phyloP scores from a whole-genome alignment of 2,113 vertebrate species.

The Nycticebus coucang region DNA sequence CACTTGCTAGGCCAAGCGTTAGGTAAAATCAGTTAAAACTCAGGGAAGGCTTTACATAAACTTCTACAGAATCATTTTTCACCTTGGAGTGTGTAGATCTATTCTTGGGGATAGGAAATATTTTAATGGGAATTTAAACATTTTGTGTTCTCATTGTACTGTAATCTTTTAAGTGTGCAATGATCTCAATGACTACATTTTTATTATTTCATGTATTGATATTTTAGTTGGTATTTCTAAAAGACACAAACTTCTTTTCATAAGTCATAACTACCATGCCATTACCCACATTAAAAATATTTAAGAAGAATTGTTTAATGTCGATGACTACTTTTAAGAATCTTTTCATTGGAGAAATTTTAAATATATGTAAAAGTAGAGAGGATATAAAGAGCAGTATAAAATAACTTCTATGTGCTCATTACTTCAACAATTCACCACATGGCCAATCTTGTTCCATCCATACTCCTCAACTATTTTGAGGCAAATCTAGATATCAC shows the following conservation, averaged over 20 bases:
- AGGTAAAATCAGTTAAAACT: neutral
- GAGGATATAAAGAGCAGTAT: neutral
- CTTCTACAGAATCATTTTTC: neutral
- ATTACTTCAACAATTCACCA: neutral
- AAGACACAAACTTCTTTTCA: constrained; percentile 4
- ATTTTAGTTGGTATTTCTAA: neutral
- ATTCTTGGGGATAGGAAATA: neutral
- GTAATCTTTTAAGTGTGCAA: neutral
- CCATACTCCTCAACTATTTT: neutral
- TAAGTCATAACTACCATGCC: neutral
- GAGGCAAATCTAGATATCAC: neutral
- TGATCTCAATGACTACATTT: neutral
- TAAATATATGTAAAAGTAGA: neutral
- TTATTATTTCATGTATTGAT: neutral
- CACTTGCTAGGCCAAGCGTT: neutral
- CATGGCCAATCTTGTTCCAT: neutral
- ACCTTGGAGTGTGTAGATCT: neutral
- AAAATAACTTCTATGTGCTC: neutral
- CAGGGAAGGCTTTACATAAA: neutral
- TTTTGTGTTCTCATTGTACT: neutral
- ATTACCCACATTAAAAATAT: neutral
- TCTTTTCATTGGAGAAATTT: neutral
- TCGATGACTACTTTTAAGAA: neutral
- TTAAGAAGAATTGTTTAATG: neutral
- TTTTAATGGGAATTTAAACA: neutral